Conservation (phyloP, 2,888 invertebrate genomes). For the Spicauda simplicius region DNA sequence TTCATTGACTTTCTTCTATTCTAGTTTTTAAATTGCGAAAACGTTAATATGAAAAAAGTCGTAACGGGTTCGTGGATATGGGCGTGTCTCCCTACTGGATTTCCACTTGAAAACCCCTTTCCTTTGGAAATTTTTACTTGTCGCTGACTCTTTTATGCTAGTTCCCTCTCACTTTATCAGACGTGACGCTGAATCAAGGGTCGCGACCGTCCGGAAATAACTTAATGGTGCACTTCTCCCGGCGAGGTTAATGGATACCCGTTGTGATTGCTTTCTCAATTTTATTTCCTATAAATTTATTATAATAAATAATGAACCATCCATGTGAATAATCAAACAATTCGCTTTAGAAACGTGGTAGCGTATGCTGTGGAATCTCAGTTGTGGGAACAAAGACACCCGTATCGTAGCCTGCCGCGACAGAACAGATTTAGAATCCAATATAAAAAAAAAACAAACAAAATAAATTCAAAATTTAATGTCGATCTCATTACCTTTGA, state of each 20-base stretch:
- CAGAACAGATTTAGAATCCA: too few species aligned
- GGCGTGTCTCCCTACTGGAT: not conserved
- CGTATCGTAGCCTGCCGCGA: too few species aligned
- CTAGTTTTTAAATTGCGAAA: not conserved
- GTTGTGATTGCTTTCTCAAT: slow-evolving; percentile 1
- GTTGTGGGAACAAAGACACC: too few species aligned
- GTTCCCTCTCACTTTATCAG: slow-evolving; percentile 9
- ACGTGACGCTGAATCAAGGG: slow-evolving; percentile 12
- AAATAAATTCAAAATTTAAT: too few species aligned
- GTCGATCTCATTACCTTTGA: too few species aligned
- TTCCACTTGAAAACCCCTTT: slow-evolving; percentile 17
- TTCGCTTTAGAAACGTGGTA: too few species aligned
- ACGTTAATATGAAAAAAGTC: not conserved
- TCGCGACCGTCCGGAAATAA: slow-evolving; percentile 13
- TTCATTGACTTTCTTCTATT: too few species aligned
- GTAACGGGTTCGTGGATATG: not conserved
- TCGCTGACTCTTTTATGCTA: slow-evolving; percentile 7
- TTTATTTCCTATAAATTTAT: not conserved
- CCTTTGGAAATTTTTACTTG: slow-evolving; percentile 1
- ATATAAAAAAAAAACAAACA: too few species aligned
- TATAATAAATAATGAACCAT: not conserved
- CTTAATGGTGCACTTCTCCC: slow-evolving; percentile 10
- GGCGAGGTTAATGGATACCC: slow-evolving; percentile 3
- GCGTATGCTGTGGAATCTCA: too few species aligned
- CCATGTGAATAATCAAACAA: not conserved